phyloP scores from a whole-genome alignment of 2,888 invertebrate genomes.

The Altica lythri region DNA sequence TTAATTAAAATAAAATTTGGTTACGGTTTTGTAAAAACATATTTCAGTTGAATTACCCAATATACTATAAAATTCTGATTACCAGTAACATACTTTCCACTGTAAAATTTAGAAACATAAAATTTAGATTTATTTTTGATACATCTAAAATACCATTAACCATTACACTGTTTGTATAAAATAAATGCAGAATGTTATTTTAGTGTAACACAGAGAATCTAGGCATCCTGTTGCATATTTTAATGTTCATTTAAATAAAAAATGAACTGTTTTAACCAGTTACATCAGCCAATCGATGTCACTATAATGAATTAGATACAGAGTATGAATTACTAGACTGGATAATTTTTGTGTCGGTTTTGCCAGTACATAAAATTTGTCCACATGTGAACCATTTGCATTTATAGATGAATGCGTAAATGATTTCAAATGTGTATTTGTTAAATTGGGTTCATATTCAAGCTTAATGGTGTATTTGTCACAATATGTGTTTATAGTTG shows the following conservation, averaged over 20 bases:
- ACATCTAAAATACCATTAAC: not conserved
- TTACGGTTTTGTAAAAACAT: too few species aligned
- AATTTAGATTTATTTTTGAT: constrained; percentile 1
- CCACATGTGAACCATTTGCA: not conserved
- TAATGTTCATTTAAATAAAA: not conserved
- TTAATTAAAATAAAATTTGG: too few species aligned
- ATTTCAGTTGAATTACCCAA: too few species aligned
- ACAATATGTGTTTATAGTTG: too few species aligned
- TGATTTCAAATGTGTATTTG: too few species aligned
- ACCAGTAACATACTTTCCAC: not conserved
- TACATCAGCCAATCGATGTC: not conserved
- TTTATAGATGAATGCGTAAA: too few species aligned
- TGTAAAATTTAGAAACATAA: not conserved
- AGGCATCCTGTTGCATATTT: not conserved
- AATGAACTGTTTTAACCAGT: not conserved
- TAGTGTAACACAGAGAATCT: not conserved
- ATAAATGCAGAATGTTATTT: too few species aligned
- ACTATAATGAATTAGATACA: not conserved
- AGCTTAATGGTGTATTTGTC: too few species aligned
- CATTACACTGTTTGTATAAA: not conserved
- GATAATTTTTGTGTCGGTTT: not conserved
- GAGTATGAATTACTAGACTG: not conserved
- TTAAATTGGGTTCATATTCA: too few species aligned
- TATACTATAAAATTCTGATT: not conserved
- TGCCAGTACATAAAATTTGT: not conserved